phyloP scores from a whole-genome alignment of 2,888 invertebrate species.

The Drosophila aldrichi region DNA sequence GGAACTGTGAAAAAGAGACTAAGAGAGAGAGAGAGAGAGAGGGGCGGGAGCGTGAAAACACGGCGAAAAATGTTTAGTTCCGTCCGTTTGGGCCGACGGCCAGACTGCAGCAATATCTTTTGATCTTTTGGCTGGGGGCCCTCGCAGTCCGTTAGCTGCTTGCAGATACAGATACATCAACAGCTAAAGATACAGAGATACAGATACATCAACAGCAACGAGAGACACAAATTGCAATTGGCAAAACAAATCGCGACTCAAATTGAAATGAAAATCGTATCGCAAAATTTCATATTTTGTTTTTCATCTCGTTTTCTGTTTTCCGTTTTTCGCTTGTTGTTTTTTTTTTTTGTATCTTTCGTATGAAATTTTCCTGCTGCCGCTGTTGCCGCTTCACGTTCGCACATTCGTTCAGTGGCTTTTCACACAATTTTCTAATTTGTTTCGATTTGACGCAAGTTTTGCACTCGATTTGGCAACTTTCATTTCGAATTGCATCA shows the following conservation, averaged over 20 bases:
- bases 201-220: not conserved
- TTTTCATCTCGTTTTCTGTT: not conserved
- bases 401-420: slow-evolving; percentile 32
- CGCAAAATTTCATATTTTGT: slow-evolving; percentile 36
- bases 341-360: slow-evolving; percentile 6
- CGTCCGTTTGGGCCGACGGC: slow-evolving; percentile 39
- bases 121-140: slow-evolving; percentile 66
- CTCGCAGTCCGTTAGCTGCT: slow-evolving; percentile 38
- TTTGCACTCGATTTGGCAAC: slow-evolving; percentile 68
- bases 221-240: slow-evolving; percentile 27
- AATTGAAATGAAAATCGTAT: slow-evolving; percentile 46
- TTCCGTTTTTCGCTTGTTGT: not conserved
- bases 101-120: slow-evolving; percentile 64
- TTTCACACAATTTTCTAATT: slow-evolving; percentile 57
- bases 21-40: not conserved
- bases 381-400: slow-evolving; percentile 21
- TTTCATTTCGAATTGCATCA: slow-evolving; percentile 63
- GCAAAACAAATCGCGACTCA: slow-evolving; percentile 43
- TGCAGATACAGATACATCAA: slow-evolving; percentile 4
- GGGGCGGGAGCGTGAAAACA: not conserved
- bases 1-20: not conserved
- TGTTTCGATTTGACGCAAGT: slow-evolving; percentile 69
- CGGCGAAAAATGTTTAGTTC: slow-evolving; percentile 26
- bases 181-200: not conserved
- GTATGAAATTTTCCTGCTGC: slow-evolving; percentile 15